Evolutionary conservation across 2,888 invertebrate species (phyloP).

Genomic region (Ceramica pisi): DNA sequence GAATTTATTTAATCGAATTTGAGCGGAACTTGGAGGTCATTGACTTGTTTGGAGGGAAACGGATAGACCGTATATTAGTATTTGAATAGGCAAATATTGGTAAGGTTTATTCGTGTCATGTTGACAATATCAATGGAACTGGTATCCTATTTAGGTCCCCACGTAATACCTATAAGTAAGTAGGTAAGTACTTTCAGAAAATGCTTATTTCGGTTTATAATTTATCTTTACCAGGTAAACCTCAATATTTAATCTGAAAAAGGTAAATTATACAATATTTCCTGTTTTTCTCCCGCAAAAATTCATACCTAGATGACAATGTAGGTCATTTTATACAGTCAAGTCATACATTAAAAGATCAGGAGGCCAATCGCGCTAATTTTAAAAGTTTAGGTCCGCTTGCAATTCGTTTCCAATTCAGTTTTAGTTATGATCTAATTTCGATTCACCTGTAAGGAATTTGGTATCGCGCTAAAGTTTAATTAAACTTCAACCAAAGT

Average conservation of each 20-base stretch:
- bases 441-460: too few relatives aligned
- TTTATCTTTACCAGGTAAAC: background rate
- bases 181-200: background rate
- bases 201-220: background rate
- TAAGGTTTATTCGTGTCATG: constrained; percentile 11
- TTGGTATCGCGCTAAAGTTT: too few relatives aligned
- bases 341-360: constrained; percentile 14
- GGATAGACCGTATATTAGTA: constrained; percentile 32
- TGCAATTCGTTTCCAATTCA: too few relatives aligned
- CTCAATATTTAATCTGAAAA: background rate
- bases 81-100: constrained; percentile 33
- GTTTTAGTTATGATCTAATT: too few relatives aligned
- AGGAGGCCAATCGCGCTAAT: too few relatives aligned
- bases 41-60: constrained; percentile 40
- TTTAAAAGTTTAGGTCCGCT: too few relatives aligned
- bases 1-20: constrained; percentile 35
- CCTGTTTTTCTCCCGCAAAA: background rate
- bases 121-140: constrained; percentile 2
- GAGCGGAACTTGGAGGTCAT: constrained; percentile 29
- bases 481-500: too few relatives aligned
- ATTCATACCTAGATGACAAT: background rate
- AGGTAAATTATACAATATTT: background rate
- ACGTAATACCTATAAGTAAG: too few relatives aligned
- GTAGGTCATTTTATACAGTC: constrained; percentile 4
- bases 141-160: background rate